phyloP scores from a whole-genome alignment of 2,797 vertebrate species.

The Takifugu ocellatus region DNA sequence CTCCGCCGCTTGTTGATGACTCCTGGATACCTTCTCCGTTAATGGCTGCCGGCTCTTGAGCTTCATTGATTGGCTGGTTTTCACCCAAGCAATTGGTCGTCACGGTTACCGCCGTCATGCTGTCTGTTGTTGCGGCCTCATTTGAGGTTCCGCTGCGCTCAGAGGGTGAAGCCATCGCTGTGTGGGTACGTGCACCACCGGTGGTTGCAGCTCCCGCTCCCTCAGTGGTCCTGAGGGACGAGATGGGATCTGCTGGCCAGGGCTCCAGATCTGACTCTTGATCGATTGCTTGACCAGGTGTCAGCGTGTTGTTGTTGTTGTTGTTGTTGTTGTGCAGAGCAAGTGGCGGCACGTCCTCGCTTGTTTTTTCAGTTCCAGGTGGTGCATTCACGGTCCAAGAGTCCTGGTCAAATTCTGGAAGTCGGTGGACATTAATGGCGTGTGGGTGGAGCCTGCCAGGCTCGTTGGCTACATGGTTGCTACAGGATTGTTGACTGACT shows the following conservation, averaged over 20 bases:
- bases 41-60: not conserved
- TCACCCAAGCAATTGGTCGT: not conserved
- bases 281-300: not conserved
- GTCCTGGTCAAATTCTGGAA: constrained; percentile 59
- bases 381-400: constrained; percentile 28
- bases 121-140: constrained; percentile 2
- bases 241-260: constrained; percentile 1
- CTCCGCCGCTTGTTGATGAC: constrained; percentile 2
- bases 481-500: constrained; percentile 32
- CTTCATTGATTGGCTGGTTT: too few relatives aligned
- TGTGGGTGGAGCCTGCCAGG: constrained; percentile 25
- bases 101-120: not conserved
- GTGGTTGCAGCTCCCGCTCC: not conserved
- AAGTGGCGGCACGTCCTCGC: not conserved
- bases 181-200: not conserved
- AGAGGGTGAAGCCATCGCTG: not conserved
- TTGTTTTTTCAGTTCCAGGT: not conserved
- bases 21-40: constrained; percentile 22
- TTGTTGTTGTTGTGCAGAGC: constrained; percentile 46
- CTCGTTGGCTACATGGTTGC: constrained; percentile 21
- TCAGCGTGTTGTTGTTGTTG: constrained; percentile 49
- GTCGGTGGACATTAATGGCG: constrained; percentile 29
- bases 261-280: constrained; percentile 5
- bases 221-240: not conserved
- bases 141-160: not conserved